A percentile compares a stretch with the other conserved stretches of the same genome.
Conservation (phyloP, 2,797 vertebrate species). For the Otolemur crassicaudatus region DNA sequence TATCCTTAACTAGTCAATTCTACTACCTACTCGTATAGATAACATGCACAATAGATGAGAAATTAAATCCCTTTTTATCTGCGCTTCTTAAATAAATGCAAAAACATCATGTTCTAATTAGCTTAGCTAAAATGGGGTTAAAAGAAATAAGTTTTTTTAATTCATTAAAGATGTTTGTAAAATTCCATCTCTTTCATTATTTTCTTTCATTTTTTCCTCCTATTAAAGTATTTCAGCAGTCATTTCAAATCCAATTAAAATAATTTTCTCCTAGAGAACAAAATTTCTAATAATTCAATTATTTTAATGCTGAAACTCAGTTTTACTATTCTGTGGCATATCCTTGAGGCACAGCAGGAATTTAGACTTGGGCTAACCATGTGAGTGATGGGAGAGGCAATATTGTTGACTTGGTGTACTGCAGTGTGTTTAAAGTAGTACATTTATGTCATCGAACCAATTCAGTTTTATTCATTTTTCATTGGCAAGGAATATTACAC, state of each 20-base stretch:
- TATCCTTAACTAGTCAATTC: not conserved
- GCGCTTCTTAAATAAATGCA: conserved; percentile 24
- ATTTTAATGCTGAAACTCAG: not conserved
- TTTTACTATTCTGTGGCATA: not conserved
- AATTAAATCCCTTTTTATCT: not conserved
- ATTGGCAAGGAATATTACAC: conserved; percentile 3
- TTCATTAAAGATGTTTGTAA: not conserved
- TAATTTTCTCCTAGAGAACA: not conserved
- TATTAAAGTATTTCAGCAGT: not conserved
- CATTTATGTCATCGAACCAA: not conserved
- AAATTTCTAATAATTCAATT: not conserved
- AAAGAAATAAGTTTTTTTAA: not conserved
- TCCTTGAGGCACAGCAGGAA: not conserved
- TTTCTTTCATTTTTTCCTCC: not conserved
- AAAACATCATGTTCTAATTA: not conserved
- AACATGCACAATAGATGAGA: not conserved
- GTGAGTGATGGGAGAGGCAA: not conserved
- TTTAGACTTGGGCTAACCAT: not conserved
- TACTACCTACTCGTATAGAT: not conserved
- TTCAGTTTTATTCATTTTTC: conserved; percentile 45
- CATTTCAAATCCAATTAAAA: not conserved
- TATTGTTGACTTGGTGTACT: not conserved
- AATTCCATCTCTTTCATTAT: not conserved
- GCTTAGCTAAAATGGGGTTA: not conserved
- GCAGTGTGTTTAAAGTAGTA: not conserved